Evolutionary conservation across 1,140 invertebrate species (phyloP).

Genomic region (Dinothrombium tinctorium): DNA sequence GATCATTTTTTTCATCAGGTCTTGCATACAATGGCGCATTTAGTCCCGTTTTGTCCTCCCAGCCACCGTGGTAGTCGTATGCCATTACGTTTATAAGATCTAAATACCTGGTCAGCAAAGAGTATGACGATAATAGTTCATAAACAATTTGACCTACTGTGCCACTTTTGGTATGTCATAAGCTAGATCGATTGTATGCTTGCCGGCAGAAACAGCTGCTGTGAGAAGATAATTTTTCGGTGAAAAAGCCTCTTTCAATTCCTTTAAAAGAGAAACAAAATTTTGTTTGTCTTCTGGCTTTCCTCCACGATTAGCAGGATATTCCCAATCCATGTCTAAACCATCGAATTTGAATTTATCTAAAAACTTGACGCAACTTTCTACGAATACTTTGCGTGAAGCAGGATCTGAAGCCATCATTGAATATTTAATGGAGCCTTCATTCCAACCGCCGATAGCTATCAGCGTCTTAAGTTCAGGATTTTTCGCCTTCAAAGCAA

Average conservation of each 20-base stretch:
- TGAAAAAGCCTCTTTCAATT: constrained; percentile 34
- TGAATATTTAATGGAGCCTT: constrained; percentile 47
- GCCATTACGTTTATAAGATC: constrained; percentile 69
- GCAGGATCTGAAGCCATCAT: constrained; percentile 33
- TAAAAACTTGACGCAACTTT: constrained; percentile 22
- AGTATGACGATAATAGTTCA: not conserved
- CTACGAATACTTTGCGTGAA: constrained; percentile 23
- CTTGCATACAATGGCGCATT: constrained; percentile 20
- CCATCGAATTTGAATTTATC: constrained; percentile 54
- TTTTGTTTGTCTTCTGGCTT: constrained; percentile 44
- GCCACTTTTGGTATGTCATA: constrained; percentile 36
- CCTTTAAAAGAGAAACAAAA: constrained; percentile 47
- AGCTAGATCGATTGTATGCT: constrained; percentile 37
- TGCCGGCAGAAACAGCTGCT: constrained; percentile 43
- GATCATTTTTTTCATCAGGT: not conserved
- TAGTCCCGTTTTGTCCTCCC: constrained; percentile 34
- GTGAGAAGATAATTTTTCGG: constrained; percentile 30
- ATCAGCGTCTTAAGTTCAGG: constrained; percentile 35
- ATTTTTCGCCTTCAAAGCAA: constrained; percentile 29
- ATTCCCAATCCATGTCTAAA: constrained; percentile 27
- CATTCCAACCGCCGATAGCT: constrained; percentile 59
- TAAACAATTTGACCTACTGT: not conserved
- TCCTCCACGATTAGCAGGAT: constrained; percentile 41
- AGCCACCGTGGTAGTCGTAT: constrained; percentile 67
- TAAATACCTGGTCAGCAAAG: constrained; percentile 33